These are phyloP conservation scores for Drosophila parthenogenetica DNA, from an alignment of 2,888 invertebrate genomes.

Conservation along the genomic window DNA sequence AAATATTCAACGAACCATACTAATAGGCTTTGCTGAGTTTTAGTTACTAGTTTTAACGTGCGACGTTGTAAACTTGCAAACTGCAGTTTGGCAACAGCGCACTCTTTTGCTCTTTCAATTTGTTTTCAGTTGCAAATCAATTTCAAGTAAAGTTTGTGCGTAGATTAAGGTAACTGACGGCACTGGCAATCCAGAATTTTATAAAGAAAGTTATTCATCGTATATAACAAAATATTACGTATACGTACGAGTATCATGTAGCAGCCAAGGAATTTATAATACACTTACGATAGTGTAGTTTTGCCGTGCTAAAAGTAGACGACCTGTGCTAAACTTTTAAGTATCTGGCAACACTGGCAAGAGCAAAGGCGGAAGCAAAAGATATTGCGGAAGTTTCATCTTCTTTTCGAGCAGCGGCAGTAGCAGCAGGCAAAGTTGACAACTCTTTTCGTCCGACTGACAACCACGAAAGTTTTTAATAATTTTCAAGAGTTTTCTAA, in stretches of 20 bases:
- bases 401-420: slow-evolving; percentile 31
- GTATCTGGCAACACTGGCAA: slow-evolving; percentile 32
- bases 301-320: neutral
- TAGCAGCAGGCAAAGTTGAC: slow-evolving; percentile 46
- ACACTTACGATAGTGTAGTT: neutral
- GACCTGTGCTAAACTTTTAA: slow-evolving; percentile 36
- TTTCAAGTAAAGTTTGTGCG: neutral
- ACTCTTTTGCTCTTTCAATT: neutral
- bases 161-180: slow-evolving; percentile 12
- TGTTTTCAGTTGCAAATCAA: neutral
- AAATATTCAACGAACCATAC: neutral
- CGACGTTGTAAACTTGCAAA: neutral
- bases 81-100: neutral
- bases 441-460: slow-evolving; percentile 45
- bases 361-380: neutral
- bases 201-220: slow-evolving; percentile 4
- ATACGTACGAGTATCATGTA: slow-evolving; percentile 20
- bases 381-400: neutral
- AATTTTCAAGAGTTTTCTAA: slow-evolving; percentile 80
- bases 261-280: slow-evolving; percentile 18
- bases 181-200: slow-evolving; percentile 2
- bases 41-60: neutral
- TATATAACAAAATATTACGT: slow-evolving; percentile 9
- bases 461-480: slow-evolving; percentile 74
- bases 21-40: neutral